Evolutionary conservation across 2,797 vertebrate genomes (phyloP).

Genomic region (Artibeus lituratus): DNA sequence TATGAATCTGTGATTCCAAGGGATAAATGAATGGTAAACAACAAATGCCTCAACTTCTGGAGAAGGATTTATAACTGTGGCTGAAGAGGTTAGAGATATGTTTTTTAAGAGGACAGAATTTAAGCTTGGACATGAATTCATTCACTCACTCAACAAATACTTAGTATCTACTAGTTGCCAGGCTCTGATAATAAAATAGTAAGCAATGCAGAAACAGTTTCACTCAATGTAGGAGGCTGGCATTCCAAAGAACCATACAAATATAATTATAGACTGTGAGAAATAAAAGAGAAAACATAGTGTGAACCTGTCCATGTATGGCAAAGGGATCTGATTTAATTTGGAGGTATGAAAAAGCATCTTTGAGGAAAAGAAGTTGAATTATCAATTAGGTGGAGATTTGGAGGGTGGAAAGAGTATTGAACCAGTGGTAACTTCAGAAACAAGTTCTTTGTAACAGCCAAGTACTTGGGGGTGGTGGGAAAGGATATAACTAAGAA

Average conservation of each 20-base stretch:
- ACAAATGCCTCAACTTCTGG: not conserved
- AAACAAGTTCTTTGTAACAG: not conserved
- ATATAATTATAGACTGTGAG: not conserved
- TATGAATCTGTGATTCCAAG: not conserved
- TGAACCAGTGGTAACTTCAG: not conserved
- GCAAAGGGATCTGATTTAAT: not conserved
- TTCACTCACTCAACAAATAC: conserved; percentile 26
- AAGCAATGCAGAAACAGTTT: not conserved
- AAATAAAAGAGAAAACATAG: not conserved
- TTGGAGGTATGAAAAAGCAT: not conserved
- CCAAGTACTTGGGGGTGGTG: not conserved
- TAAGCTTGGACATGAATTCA: conserved; percentile 10
- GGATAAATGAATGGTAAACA: not conserved
- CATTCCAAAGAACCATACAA: not conserved
- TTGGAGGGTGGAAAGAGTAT: not conserved
- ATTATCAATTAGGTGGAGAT: not conserved
- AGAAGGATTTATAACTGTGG: not conserved
- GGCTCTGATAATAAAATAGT: conserved; percentile 16
- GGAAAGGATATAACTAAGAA: not conserved
- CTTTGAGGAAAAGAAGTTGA: not conserved
- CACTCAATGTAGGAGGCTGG: not conserved
- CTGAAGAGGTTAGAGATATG: not conserved
- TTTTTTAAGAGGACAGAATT: not conserved
- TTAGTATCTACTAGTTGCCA: not conserved
- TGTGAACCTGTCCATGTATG: not conserved